Percentiles rank a stretch among this genome's conserved stretches.
These are phyloP conservation scores for Spodoptera picta DNA, from an alignment of 2,888 invertebrate genomes.

Conservation along the genomic window DNA sequence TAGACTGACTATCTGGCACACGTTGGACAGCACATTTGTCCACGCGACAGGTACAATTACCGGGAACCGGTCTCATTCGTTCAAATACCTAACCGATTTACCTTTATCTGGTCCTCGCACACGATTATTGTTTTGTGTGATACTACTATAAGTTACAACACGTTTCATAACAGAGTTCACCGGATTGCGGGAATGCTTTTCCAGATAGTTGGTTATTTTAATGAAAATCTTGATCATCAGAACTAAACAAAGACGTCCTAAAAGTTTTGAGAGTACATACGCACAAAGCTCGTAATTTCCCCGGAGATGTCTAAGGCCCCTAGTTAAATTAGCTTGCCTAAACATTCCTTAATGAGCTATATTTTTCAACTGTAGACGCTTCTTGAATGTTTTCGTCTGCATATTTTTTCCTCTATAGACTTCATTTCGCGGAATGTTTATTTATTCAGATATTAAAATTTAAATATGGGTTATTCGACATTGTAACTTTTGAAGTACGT, in stretches of 20 bases:
- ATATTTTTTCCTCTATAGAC: constrained; percentile 66
- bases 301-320: constrained; percentile 74
- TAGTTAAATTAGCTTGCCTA: constrained; percentile 83
- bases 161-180: constrained; percentile 11
- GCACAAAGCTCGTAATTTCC: constrained; percentile 82
- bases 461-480: constrained; percentile 42
- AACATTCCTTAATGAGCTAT: constrained; percentile 82
- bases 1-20: constrained; percentile 80
- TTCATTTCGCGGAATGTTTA: constrained; percentile 51
- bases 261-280: constrained; percentile 76
- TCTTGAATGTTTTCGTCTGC: constrained; percentile 69
- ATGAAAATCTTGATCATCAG: constrained; percentile 65
- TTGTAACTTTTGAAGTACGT: constrained; percentile 38
- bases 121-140: constrained; percentile 62
- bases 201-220: constrained; percentile 53
- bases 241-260: constrained; percentile 67
- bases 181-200: constrained; percentile 31
- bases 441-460: constrained; percentile 53
- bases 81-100: constrained; percentile 75
- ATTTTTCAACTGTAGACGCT: constrained; percentile 77
- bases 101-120: constrained; percentile 59
- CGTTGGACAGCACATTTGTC: constrained; percentile 82
- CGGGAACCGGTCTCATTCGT: constrained; percentile 76
- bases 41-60: constrained; percentile 85
- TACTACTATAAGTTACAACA: neutral